Evolutionary conservation across 2,888 invertebrate species (phyloP), one percentile per base, ranked within the genome.

Genomic region (Standfussiana lucernea): DNA sequence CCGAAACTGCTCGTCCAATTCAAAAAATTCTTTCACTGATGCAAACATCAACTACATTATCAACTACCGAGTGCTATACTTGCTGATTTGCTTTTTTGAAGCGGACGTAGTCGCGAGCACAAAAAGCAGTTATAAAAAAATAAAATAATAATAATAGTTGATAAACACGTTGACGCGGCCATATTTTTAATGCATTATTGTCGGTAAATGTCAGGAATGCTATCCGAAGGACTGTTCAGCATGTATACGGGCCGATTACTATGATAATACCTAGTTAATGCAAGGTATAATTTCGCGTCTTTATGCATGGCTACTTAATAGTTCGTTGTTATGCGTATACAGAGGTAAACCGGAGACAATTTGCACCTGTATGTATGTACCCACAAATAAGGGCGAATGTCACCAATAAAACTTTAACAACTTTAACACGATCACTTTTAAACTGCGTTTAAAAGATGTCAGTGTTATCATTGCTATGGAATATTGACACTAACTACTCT

Each of bases 211-310:
- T 50, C 65, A 61, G 45, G 75, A 67, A 74, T 73, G 47, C 35
- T 50, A 64, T 40, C 50, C 7, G 24, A 56, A 72, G 24, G 28
- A 32, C 45, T 66, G n/a, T n/a, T 59, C 5, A 45, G 18, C n/a
- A 50, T 47, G 24, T 66, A 42, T 32, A 50, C 68, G 64, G 76
- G 53, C 8, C 15, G 8, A 35, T 66, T 59, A 79, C 21, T 47
- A 67, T 45, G 56, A 28, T 76, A 79, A 40, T 67, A n/a, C n/a
- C n/a, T n/a, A 1, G 15, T 67, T 32, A 78, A 40, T 47, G 47
- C 32, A 42, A 45, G 37, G 45, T 42, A 18, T 79, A 79, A 79
- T 79, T 79, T 61, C 42, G 35, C 50, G 35, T 50, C 13, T 47
- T 35, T 59, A 68, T 35, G 67, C n/a, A 15, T 37, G 35, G 69